These are phyloP conservation scores for Aphelinus atriplicis DNA, from an alignment of 1,140 invertebrate genomes.

Conservation along the genomic window DNA sequence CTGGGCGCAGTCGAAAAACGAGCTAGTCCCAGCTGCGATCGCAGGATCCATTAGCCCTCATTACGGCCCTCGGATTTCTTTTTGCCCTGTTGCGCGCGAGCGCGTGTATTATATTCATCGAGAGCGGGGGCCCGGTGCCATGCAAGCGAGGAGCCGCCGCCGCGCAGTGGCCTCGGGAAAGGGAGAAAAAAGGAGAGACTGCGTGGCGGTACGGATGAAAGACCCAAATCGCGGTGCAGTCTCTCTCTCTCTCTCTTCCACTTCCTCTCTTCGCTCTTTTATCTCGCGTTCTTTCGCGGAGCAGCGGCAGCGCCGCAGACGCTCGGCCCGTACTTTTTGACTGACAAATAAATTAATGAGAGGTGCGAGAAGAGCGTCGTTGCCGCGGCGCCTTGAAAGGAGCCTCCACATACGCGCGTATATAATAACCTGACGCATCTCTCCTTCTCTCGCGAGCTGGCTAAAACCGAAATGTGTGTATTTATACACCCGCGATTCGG, in stretches of 20 bases:
- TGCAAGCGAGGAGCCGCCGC: neutral
- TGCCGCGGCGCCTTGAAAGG: no score
- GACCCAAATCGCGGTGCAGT: no score
- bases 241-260: neutral
- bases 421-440: no score
- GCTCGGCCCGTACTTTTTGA: neutral
- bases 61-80: neutral
- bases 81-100: neutral
- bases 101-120: neutral
- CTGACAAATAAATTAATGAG: slow-evolving; percentile 35
- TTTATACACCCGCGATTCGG: no score
- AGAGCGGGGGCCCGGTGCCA: neutral
- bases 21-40: neutral
- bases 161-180: neutral
- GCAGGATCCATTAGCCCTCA: neutral
- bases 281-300: no score
- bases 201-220: no score
- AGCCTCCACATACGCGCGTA: no score
- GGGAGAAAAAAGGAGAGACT: slow-evolving; percentile 8
- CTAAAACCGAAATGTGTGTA: no score
- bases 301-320: no score
- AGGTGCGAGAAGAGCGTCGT: slow-evolving; percentile 12
- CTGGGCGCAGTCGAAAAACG: no score
- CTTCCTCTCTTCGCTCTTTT: neutral
- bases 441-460: no score